Conservation (phyloP, 2,113 vertebrate species). For the Salvator merianae region DNA sequence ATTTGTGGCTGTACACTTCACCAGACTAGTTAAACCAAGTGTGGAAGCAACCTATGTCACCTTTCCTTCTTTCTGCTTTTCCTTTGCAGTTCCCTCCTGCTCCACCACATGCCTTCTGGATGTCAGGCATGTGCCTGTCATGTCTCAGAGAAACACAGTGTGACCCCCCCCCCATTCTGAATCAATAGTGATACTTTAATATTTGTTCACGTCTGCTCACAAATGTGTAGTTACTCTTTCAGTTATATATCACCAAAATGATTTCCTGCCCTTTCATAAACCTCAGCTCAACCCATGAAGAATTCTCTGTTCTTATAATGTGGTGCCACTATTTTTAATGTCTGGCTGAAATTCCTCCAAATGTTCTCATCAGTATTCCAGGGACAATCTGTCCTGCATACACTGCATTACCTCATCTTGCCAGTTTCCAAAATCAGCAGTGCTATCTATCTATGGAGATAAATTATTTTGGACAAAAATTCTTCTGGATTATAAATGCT, state of each 20-base stretch:
- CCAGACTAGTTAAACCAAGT: no score
- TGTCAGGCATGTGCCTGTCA: not conserved
- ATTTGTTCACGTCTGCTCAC: not conserved
- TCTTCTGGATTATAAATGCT: constrained; percentile 61
- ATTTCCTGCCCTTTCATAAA: constrained; percentile 25
- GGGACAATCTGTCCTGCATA: constrained; percentile 56
- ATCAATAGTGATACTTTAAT: no score
- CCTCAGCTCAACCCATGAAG: constrained; percentile 25
- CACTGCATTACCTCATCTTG: constrained; percentile 63
- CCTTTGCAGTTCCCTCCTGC: not conserved
- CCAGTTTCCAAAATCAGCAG: constrained; percentile 54
- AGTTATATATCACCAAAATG: constrained; percentile 41
- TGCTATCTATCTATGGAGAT: constrained; percentile 56
- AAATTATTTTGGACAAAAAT: constrained; percentile 57
- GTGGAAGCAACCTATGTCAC: no score
- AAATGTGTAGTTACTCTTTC: not conserved
- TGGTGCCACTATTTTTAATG: constrained; percentile 56
- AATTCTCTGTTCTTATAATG: constrained; percentile 52
- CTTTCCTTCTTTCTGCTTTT: not conserved
- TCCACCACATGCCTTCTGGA: no score
- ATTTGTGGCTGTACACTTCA: no score
- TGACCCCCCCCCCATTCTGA: no score
- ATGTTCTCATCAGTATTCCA: constrained; percentile 47
- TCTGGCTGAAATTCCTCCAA: constrained; percentile 60
- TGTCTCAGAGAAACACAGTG: not conserved